phyloP scores from a whole-genome alignment of 2,113 vertebrate species.

The Psilopogon haemacephalus region DNA sequence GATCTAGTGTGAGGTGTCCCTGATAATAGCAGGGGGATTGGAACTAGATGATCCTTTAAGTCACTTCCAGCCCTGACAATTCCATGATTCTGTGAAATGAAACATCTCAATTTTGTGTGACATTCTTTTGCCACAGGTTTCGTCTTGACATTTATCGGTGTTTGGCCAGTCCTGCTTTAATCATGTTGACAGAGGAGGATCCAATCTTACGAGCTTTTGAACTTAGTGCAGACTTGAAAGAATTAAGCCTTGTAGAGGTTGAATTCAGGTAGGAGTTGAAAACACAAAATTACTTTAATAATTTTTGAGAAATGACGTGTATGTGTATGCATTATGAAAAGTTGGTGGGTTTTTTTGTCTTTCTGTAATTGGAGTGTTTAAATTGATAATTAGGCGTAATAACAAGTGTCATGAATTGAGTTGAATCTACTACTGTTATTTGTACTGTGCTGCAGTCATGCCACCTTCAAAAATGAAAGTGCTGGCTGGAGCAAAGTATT shows the following conservation, averaged over 20 bases:
- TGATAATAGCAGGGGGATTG: too few relatives aligned
- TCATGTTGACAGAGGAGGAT: constrained; percentile 98
- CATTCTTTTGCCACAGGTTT: constrained; percentile 79
- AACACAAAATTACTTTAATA: background rate
- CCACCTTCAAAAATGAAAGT: too few relatives aligned
- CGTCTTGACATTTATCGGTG: constrained; percentile 98
- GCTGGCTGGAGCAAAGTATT: too few relatives aligned
- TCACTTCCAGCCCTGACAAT: too few relatives aligned
- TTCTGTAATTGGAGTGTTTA: background rate
- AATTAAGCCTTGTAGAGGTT: constrained; percentile 97
- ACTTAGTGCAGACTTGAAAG: constrained; percentile 94
- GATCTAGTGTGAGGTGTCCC: too few relatives aligned
- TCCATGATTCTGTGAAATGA: background rate
- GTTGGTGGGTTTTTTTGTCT: too few relatives aligned
- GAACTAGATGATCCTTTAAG: too few relatives aligned
- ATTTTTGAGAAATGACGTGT: background rate
- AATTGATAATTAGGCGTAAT: background rate
- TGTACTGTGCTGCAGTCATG: too few relatives aligned
- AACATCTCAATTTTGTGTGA: background rate
- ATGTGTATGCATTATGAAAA: background rate
- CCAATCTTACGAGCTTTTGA: constrained; percentile 97
- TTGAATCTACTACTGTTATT: too few relatives aligned
- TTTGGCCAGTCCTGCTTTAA: constrained; percentile 94
- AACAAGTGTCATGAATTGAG: background rate
- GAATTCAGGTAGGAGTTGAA: constrained; percentile 89